Percentiles rank a stretch among this genome's conserved stretches.
phyloP scores from a whole-genome alignment of 2,888 invertebrate species.

The Andrena bucephala region DNA sequence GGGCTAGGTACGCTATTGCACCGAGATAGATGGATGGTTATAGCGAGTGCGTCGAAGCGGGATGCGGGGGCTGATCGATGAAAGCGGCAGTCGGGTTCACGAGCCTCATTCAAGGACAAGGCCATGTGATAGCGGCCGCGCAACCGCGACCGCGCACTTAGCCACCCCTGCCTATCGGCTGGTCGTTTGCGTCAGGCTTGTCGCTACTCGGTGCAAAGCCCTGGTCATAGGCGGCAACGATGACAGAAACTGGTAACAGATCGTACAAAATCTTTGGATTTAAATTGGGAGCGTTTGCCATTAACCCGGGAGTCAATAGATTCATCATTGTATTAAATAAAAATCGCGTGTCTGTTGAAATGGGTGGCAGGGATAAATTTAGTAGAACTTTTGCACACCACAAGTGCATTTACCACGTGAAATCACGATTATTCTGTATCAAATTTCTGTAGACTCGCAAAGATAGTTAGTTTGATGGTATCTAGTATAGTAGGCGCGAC shows the following conservation, averaged over 20 bases:
- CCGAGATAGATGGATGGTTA: slow-evolving; percentile 80
- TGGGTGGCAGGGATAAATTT: too few relatives aligned
- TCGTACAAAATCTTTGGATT: not conserved
- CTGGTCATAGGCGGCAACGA: slow-evolving; percentile 18
- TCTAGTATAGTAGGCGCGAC: not conserved
- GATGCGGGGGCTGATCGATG: slow-evolving; percentile 85
- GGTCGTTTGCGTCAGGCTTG: slow-evolving; percentile 69
- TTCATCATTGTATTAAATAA: too few relatives aligned
- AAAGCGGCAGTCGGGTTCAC: slow-evolving; percentile 84
- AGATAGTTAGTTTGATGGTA: too few relatives aligned
- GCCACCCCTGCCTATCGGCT: slow-evolving; percentile 79
- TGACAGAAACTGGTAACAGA: not conserved
- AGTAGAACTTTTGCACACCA: too few relatives aligned
- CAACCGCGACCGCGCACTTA: slow-evolving; percentile 82
- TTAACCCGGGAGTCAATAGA: too few relatives aligned
- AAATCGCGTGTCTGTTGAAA: too few relatives aligned
- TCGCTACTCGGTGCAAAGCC: slow-evolving; percentile 35
- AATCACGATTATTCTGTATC: too few relatives aligned
- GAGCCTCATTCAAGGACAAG: slow-evolving; percentile 87
- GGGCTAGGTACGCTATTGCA: slow-evolving; percentile 79
- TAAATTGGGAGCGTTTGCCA: too few relatives aligned
- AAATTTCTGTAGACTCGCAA: too few relatives aligned
- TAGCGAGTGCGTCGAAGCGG: slow-evolving; percentile 81
- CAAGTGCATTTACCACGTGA: too few relatives aligned
- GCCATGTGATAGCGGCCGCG: slow-evolving; percentile 86